Evolutionary conservation across 2,113 vertebrate genomes (phyloP), one percentile per base, ranked within the genome.

Genomic region (Embiotoca jacksoni): DNA sequence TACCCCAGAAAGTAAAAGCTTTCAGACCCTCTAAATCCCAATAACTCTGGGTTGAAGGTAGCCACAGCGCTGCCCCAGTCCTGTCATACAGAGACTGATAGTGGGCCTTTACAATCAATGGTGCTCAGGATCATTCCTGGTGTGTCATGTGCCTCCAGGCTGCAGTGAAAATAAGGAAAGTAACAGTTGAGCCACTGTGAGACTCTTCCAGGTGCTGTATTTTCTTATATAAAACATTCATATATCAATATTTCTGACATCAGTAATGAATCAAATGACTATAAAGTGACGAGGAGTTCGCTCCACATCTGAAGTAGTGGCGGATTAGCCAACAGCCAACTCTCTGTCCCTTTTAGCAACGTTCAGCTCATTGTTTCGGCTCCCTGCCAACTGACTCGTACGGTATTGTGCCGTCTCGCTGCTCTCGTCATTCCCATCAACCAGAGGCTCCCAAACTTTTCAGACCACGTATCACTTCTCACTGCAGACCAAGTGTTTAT

Each of bases 61-160:
- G 75, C 70, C 53, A 30, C 37, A 44, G 62, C 33, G 60, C 71
- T 90, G 89, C 64, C 88, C 89, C 85, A 92, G 92, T 93, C 87
- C 87, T 86, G 92, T 92, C 90, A 91, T 4, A 23, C 16, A 58
- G 57, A 89, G 88, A 92, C 82, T 80, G 88, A 92, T 93, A 44
- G 84, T 33, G 54, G 55, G 69, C 31, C 75, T 86, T 84, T 82
- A 79, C 70, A 85, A 90, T 92, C 92, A 86, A 82, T 90, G 85
- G 64, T 61, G 69, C 89, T 91, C 75, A 67, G 85, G 61, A 81
- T 87, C 75, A 64, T 79, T 90, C 78, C 80, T 74, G 72, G 66
- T 64, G 78, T 80, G 75, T 87, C 72, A 72, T 61, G 50, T 84
- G 73, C 77, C 81, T 75, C 37, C 46, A 66, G 80, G 72, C 80